Evolutionary conservation across 2,113 vertebrate species (phyloP), one percentile per base, ranked within the genome.

Genomic region (Trichechus manatus): DNA sequence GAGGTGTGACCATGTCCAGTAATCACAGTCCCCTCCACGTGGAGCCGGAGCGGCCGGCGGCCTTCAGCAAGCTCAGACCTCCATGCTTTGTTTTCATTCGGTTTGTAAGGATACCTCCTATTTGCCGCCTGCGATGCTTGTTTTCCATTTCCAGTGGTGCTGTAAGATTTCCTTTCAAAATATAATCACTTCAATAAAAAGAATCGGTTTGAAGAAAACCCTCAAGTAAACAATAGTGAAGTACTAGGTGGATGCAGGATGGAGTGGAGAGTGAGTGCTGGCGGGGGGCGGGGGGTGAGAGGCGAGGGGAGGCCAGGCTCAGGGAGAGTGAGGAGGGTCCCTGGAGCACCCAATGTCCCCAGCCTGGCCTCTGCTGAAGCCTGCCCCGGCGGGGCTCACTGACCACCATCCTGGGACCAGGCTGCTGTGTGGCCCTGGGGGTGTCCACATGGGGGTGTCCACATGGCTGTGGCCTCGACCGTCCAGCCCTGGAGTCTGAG

Each of bases 161-260:
- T 84, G 79, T 84, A 91, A 89, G 93, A 70, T 75, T 96, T 94
- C 75, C 79, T 96, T 97, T 97, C 94, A 98, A 98, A 96, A 97
- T 97, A 96, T 78, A 96, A 96, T 96, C 96, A 94, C 90, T 97
- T 97, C 93, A 93, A 91, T 91, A 13, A 87, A 88, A 95, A 86
- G 82, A 96, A 87, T 70, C n/a, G 25, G 39, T 96, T 93, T 33
- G 79, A 93, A 84, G 94, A 80, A 96, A 94, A 95, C 23, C 47
- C 91, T 87, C 82, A n/a, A 64, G 68, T 75, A 90, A 96, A 93
- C 89, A 98, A 20, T 22, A 82, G 81, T 79, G 91, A 64, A 78
- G 86, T 56, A 81, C 87, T 44, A 77, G 92, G 96, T 0, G 6
- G 86, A 72, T 0, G 22, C 29, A 50, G 79, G 68, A 15, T 6